Base-by-base conservation (phyloP, 2,113 vertebrate species). In the Lepisosteus osseus region DNA sequence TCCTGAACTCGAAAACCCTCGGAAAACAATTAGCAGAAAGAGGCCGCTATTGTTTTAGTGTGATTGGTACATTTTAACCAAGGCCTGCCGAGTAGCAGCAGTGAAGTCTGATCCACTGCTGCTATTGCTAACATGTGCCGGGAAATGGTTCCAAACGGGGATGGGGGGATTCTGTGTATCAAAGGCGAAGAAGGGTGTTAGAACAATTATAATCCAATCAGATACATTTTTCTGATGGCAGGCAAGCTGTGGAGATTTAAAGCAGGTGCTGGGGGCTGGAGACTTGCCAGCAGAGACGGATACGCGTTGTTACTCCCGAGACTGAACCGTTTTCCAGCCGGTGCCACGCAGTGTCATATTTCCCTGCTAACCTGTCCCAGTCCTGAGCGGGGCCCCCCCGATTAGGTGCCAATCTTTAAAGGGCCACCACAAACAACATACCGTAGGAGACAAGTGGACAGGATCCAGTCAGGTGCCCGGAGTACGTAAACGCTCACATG, bases 91-190 rank as follows among this genome's bases (percentile, higher is more conserved):
- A 87, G 85, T 83, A 86, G 71, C 77, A 72, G 72, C 81, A 86
- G 65, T 87, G 84, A 83, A 81, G 83, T 80, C 75, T 85, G 82
- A 85, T 81, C 76, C 44, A 41, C 15, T 40, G 14, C 71, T 76
- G 72, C 81, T 89, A 87, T 91, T 90, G 84, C 79, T 87, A 78
- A 87, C 90, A 91, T 92, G 88, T 92, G 90, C 69, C 79, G 68
- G 70, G 69, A 42, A 74, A 83, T 29, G 77, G 79, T 61, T 81
- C 63, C 57, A 67, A 78, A 76, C 73, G 73, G 69, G 42, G 77
- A 76, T 79, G 83, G 82, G 79, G 77, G 76, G 78, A 71, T 76
- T 61, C 29, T 67, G 5, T 43, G 74, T 79, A 81, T 89, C 81
- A 90, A 89, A 89, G 80, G 70, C 68, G 54, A 6, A 73, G 70